Percentiles rank a stretch among this genome's conserved stretches.
Evolutionary conservation across 2,797 vertebrate genomes (phyloP).

Genomic region (Ispidina lecontei): DNA sequence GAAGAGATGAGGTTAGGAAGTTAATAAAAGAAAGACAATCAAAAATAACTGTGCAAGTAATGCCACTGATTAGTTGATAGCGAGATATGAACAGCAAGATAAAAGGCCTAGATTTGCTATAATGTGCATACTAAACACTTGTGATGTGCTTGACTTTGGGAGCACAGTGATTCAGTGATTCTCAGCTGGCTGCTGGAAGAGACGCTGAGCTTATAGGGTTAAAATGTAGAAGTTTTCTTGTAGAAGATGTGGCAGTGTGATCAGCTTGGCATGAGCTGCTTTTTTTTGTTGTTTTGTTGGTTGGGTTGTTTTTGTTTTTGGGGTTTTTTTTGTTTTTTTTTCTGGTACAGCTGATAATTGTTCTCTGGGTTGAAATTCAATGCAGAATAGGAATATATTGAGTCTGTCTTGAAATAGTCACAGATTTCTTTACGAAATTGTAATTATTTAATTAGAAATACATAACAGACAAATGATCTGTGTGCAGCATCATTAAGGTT

Average conservation of each 20-base stretch:
- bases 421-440: not conserved
- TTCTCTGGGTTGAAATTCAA: not conserved
- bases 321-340: too few species aligned
- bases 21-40: not conserved
- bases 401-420: not conserved
- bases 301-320: too few species aligned
- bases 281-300: too few species aligned
- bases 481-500: not conserved
- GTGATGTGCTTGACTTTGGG: accelerated
- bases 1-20: not conserved
- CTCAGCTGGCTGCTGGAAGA: not conserved
- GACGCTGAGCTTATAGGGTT: not conserved
- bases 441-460: not conserved
- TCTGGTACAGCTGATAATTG: not conserved
- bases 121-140: not conserved
- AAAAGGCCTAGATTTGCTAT: not conserved
- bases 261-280: too few species aligned
- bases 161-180: not conserved
- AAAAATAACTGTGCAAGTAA: not conserved
- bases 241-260: too few species aligned
- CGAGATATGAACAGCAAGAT: not conserved
- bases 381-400: not conserved
- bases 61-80: not conserved
- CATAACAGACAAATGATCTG: not conserved
- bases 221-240: not conserved